A percentile compares a stretch with the other conserved stretches of the same genome.
Conservation (phyloP, 2,797 vertebrate species). For the Micrastur ruficollis region DNA sequence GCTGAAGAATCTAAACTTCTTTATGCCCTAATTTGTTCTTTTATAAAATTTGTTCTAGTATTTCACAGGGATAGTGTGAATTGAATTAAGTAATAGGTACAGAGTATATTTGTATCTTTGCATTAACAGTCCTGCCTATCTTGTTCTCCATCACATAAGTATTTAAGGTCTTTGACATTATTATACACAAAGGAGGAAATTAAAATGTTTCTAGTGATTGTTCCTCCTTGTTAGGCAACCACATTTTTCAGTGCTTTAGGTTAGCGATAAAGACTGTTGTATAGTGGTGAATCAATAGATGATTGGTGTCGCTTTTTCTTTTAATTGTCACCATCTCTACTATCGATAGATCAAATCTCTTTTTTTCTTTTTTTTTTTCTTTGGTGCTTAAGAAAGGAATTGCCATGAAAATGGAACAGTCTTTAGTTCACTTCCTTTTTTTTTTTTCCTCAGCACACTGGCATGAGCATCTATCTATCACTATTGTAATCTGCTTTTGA, state of each 20-base stretch:
- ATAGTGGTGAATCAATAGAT: conserved; percentile 13
- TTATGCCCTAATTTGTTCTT: background rate
- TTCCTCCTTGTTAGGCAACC: background rate
- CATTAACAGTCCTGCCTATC: background rate
- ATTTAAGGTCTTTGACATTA: background rate
- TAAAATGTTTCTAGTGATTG: background rate
- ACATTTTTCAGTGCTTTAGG: conserved; percentile 15
- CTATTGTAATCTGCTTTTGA: background rate
- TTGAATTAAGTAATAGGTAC: background rate
- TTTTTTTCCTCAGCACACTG: background rate
- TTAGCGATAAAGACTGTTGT: background rate
- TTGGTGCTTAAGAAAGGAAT: background rate
- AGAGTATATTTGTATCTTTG: background rate
- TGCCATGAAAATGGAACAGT: background rate
- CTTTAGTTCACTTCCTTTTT: background rate
- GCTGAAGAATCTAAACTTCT: background rate
- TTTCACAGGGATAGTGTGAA: background rate
- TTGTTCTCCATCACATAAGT: background rate
- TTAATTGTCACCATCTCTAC: conserved; percentile 6
- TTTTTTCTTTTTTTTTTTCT: background rate
- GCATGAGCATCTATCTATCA: background rate
- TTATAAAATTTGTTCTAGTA: background rate
- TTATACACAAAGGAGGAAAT: conserved; percentile 6
- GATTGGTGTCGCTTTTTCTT: conserved; percentile 38
- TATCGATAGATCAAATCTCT: background rate